Percentiles rank a stretch among this genome's conserved stretches.
phyloP scores from a whole-genome alignment of 2,888 invertebrate genomes.

The Euplagia quadripunctaria region DNA sequence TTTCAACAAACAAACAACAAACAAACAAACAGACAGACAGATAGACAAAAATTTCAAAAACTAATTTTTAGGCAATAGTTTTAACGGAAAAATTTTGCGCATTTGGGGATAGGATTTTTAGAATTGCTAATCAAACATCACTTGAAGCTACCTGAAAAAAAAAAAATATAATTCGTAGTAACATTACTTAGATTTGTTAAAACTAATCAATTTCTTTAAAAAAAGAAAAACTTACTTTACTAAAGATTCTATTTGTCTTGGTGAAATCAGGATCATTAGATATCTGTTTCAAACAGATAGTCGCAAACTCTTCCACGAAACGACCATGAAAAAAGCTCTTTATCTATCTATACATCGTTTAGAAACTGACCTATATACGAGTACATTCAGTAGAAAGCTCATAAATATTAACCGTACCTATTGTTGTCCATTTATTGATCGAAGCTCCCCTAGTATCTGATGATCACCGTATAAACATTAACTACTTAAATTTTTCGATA shows the following conservation, averaged over 20 bases:
- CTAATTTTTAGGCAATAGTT: too few relatives aligned
- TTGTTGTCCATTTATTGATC: conserved; percentile 7
- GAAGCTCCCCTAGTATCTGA: neutral
- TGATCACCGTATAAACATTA: neutral
- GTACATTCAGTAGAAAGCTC: conserved; percentile 24
- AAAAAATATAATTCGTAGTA: too few relatives aligned
- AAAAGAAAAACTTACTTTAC: too few relatives aligned
- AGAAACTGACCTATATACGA: conserved; percentile 12
- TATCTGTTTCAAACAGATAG: neutral
- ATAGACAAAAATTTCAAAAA: too few relatives aligned
- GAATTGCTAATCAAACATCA: too few relatives aligned
- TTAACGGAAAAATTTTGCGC: too few relatives aligned
- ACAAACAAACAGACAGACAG: too few relatives aligned
- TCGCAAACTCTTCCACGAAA: neutral
- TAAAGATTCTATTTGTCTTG: neutral
- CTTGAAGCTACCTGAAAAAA: too few relatives aligned
- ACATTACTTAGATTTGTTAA: too few relatives aligned
- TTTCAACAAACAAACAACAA: too few relatives aligned
- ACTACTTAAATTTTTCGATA: neutral
- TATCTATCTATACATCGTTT: conserved; percentile 2
- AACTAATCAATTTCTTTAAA: too few relatives aligned
- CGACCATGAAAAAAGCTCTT: neutral
- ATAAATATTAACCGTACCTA: conserved; percentile 42
- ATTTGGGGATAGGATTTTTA: too few relatives aligned
- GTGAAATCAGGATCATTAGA: neutral